Evolutionary conservation across 2,797 vertebrate genomes (phyloP).

Genomic region (Cyprinodon diabolis): DNA sequence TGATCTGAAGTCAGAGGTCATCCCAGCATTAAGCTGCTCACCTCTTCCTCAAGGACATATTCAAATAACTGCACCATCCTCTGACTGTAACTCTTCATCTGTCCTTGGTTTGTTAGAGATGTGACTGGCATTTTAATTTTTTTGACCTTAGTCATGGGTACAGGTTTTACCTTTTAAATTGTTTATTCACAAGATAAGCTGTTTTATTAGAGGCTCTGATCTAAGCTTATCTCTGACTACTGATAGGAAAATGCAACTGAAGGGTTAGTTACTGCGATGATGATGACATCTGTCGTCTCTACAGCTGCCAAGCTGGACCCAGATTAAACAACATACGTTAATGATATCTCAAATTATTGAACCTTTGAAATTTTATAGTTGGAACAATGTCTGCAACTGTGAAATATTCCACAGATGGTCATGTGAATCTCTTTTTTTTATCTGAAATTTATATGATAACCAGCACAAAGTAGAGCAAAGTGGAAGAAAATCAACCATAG

Average conservation of each 20-base stretch:
- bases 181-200: slow-evolving; percentile 1
- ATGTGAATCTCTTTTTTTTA: neutral
- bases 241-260: slow-evolving; percentile 18
- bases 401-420: neutral
- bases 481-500: neutral
- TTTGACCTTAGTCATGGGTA: slow-evolving; percentile 12
- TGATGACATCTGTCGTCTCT: slow-evolving; percentile 57
- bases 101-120: slow-evolving; percentile 49
- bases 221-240: slow-evolving; percentile 1
- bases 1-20: slow-evolving; percentile 65
- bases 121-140: slow-evolving; percentile 12
- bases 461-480: neutral
- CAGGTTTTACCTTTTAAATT: slow-evolving; percentile 2
- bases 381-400: neutral
- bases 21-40: slow-evolving; percentile 66
- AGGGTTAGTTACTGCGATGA: slow-evolving; percentile 11
- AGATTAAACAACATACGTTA: slow-evolving; percentile 42
- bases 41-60: slow-evolving; percentile 68
- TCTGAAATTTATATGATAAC: neutral
- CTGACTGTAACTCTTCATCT: slow-evolving; percentile 51
- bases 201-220: slow-evolving; percentile 10
- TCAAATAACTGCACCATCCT: slow-evolving; percentile 59
- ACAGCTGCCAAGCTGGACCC: slow-evolving; percentile 45
- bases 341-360: slow-evolving; percentile 15
- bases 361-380: neutral